Base-by-base conservation (phyloP, 2,888 invertebrate genomes). In the Euclidia mi region DNA sequence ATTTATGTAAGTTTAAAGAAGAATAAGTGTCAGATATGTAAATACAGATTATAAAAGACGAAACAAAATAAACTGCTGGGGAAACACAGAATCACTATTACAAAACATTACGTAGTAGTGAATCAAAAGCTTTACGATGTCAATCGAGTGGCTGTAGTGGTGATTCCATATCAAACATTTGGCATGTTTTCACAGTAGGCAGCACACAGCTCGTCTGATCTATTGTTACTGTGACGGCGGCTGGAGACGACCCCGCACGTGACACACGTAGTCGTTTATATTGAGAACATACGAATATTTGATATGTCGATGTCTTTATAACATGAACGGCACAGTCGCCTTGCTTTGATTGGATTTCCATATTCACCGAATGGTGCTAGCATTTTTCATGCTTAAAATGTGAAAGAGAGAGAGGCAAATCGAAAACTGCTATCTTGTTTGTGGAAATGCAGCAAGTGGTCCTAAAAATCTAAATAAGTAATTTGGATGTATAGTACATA, bases 91-190 rank as follows among this genome's bases (percentile, higher is more conserved):
- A 28, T 12, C 28, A 25, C 2, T 25, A 25, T 25, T 25, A 25
- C 20, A 6, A 25, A 25, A 25, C 29, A 28, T 18, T 28, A 50
- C 31, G 15, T 28, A 17, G 38, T 41, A 35, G 20, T 10, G 37
- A 29, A 46, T 45, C 31, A 37, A 15, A 46, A 31, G 17, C 37
- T 38, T 42, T 42, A 37, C 42, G 17, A 61, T 50, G 44, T 55
- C 11, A 48, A 57, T 69, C 34, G 49, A 7, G 11, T 45, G 28
- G 7, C 20, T 37, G 20, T 34, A 31, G 7, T 25, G 7, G 7
- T 25, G 29, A n/a, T n/a, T 32, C 6, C 12, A 73, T 65, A 56
- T 65, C 49, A 64, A 60, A 74, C 25, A 45, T 50, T 60, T 75
- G 56, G 71, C 67, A 71, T 57, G 47, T 53, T 29, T 59, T 65